A percentile compares a stretch with the other conserved stretches of the same genome.
Conservation (phyloP, 2,797 vertebrate genomes). For the Pipistrellus kuhlii region DNA sequence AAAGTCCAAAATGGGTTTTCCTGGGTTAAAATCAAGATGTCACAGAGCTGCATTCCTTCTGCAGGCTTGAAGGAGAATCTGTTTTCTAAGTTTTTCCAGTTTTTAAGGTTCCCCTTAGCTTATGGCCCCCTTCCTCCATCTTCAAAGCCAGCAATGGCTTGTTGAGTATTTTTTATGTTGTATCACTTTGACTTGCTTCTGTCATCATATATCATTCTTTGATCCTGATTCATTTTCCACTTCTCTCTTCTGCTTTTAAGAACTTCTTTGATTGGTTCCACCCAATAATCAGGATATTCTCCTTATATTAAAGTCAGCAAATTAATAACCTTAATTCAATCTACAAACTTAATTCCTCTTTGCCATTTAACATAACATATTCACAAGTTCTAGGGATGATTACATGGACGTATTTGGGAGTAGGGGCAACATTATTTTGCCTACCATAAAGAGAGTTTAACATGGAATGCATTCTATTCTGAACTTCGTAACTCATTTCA, state of each 20-base stretch:
- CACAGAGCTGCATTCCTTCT: not conserved
- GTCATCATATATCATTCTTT: not conserved
- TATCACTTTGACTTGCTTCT: not conserved
- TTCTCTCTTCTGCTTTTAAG: slow-evolving; percentile 1
- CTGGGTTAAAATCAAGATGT: not conserved
- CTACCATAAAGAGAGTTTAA: not conserved
- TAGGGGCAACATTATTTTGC: not conserved
- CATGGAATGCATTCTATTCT: not conserved
- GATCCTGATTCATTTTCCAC: not conserved
- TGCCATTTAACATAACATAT: not conserved
- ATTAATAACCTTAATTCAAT: not conserved
- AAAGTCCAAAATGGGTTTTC: not conserved
- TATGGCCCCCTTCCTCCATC: not conserved
- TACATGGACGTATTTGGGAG: not conserved
- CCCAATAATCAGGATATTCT: not conserved
- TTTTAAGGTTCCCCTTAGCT: not conserved
- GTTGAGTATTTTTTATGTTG: not conserved
- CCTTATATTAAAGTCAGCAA: not conserved
- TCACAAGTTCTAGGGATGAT: not conserved
- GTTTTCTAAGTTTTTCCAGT: not conserved
- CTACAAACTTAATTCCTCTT: not conserved
- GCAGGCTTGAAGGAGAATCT: not conserved
- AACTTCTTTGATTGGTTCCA: not conserved
- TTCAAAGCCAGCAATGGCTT: not conserved
- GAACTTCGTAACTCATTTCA: not conserved